phyloP scores from a whole-genome alignment of 2,888 invertebrate species.

The Periphyllus acericola region DNA sequence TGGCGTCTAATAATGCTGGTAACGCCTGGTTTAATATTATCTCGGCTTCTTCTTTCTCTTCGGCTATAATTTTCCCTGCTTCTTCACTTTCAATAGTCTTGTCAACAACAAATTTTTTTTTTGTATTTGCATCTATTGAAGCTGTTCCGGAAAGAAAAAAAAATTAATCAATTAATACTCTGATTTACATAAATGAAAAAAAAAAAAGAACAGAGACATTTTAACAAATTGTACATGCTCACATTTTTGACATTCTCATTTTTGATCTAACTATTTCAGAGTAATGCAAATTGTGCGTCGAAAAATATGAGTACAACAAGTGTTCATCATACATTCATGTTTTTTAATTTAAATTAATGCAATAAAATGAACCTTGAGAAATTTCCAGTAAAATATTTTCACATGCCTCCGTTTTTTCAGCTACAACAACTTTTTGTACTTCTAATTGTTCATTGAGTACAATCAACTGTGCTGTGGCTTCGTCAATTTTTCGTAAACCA shows the following conservation, averaged over 20 bases:
- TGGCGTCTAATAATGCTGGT: conserved; percentile 85
- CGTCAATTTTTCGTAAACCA: conserved; percentile 84
- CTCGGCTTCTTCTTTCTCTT: conserved; percentile 87
- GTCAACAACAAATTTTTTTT: conserved; percentile 73
- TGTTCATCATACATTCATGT: too few relatives aligned
- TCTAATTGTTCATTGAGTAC: conserved; percentile 83
- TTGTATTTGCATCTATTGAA: conserved; percentile 43
- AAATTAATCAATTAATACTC: too few relatives aligned
- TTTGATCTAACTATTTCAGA: too few relatives aligned
- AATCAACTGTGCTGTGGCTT: conserved; percentile 84
- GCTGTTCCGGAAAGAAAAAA: conserved; percentile 10
- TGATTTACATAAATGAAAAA: too few relatives aligned
- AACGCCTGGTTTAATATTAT: conserved; percentile 82
- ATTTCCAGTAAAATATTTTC: conserved; percentile 82
- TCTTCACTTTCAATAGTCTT: conserved; percentile 84
- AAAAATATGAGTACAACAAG: neutral
- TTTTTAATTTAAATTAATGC: neutral
- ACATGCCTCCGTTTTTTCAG: conserved; percentile 83
- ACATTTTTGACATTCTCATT: too few relatives aligned
- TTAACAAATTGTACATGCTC: too few relatives aligned
- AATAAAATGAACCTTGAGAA: conserved; percentile 70
- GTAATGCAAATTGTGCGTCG: neutral
- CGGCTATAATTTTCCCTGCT: conserved; percentile 77
- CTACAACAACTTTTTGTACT: conserved; percentile 84
- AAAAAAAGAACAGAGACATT: too few relatives aligned